A percentile compares a stretch with the other conserved stretches of the same genome.
Evolutionary conservation across 2,797 vertebrate genomes (phyloP).

Genomic region (Ceryle rudis): DNA sequence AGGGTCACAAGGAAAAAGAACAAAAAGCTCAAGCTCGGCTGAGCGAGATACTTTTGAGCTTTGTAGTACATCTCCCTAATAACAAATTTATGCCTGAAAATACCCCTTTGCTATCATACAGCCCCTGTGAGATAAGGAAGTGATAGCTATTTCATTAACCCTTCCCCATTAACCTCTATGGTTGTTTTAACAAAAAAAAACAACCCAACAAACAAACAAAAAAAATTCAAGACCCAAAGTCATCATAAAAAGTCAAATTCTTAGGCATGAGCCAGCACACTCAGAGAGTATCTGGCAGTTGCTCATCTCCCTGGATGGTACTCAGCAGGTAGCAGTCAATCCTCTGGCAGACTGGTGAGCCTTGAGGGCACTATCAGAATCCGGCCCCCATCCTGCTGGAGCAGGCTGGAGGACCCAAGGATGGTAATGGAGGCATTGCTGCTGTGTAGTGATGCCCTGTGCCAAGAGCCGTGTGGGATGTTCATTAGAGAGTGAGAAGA

Average conservation of each 20-base stretch:
- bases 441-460: accelerated
- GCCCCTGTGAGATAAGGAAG: not conserved
- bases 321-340: not conserved
- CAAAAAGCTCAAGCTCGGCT: not conserved
- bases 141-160: not conserved
- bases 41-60: not conserved
- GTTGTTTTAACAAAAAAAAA: not conserved
- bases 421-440: not conserved
- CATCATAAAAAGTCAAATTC: not conserved
- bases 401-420: accelerated
- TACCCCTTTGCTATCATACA: not conserved
- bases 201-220: not conserved
- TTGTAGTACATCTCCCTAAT: not conserved
- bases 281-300: not conserved
- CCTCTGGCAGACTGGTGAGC: not conserved
- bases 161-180: not conserved
- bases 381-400: accelerated
- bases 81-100: not conserved
- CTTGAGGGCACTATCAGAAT: not conserved
- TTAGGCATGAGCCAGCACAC: not conserved
- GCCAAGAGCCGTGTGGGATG: not conserved
- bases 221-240: not conserved
- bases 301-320: not conserved
- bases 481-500: not conserved
- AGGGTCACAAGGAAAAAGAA: not conserved